These are phyloP conservation scores for Vesta saturnalis DNA, from an alignment of 2,888 invertebrate genomes.

Conservation along the genomic window DNA sequence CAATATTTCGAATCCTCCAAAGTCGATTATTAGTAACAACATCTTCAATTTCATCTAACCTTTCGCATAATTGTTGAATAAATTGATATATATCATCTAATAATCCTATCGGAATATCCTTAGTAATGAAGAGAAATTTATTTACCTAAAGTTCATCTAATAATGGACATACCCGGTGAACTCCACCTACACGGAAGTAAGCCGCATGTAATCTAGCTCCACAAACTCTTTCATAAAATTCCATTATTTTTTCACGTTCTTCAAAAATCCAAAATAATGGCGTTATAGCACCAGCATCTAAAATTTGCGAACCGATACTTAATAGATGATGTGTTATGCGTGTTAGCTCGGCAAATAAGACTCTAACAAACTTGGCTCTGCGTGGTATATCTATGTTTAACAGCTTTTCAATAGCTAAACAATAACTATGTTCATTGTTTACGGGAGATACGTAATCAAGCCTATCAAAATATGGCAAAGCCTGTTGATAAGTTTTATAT, in stretches of 20 bases:
- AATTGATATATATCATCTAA: conserved; percentile 84
- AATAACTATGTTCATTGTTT: conserved; percentile 81
- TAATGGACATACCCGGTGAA: conserved; percentile 64
- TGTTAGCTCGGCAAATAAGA: conserved; percentile 75
- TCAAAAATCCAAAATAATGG: conserved; percentile 94
- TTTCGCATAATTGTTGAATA: conserved; percentile 71
- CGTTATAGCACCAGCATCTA: conserved; percentile 88
- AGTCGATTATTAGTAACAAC: conserved; percentile 79
- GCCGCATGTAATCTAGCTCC: conserved; percentile 87
- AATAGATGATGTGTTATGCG: conserved; percentile 83
- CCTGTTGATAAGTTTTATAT: conserved; percentile 86
- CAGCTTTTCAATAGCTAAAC: conserved; percentile 84
- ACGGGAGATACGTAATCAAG: conserved; percentile 89
- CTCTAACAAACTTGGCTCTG: conserved; percentile 65
- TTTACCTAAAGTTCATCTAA: conserved; percentile 3
- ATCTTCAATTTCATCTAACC: conserved; percentile 89
- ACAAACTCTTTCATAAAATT: conserved; percentile 83
- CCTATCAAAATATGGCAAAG: conserved; percentile 86
- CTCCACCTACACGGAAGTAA: conserved; percentile 86
- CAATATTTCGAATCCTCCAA: conserved; percentile 75
- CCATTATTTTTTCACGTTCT: conserved; percentile 87
- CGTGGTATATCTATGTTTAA: conserved; percentile 80
- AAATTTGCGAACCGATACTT: conserved; percentile 76
- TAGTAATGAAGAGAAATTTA: conserved; percentile 18
- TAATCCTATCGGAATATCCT: conserved; percentile 78